Evolutionary conservation across 2,797 vertebrate species (phyloP), one percentile per base, ranked within the genome.

Genomic region (Mionectes olivaceus): DNA sequence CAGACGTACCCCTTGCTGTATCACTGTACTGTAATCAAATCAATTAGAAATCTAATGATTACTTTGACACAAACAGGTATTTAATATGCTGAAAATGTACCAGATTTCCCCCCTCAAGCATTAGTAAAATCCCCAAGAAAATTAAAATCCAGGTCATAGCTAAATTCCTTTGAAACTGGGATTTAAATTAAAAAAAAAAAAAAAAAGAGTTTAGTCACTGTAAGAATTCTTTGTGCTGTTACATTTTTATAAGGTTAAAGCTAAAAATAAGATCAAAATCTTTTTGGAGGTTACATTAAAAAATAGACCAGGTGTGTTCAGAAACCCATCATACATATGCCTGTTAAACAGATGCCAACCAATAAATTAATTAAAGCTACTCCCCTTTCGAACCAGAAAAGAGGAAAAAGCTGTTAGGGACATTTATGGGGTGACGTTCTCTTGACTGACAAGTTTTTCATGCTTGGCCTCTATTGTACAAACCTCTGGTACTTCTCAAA

Each of bases 31-130:
- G 23, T 84, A 92, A 83, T 93, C 86, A 97, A 95, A 90, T 81
- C 41, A 95, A 94, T 80, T 82, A 82, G 77, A 90, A 76, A 89
- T 46, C 63, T 85, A 95, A 93, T 91, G 65, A 79, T 35, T 91
- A 43, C 86, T 88, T 89, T 87, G 91, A 93, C 94, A 79, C 92
- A 96, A 96, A 95, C 90, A 90, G 88, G 76, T 87, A 96, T 97
- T 96, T 96, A 97, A 96, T 96, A 92, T 95, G 83, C 93, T 96
- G 83, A 91, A 97, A 96, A 96, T 92, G 89, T 83, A 96, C 90
- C 88, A 96, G 95, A 90, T 96, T 88, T 90, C 44, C 50, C 71
- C 89, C 80, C 78, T 89, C 77, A 86, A 93, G 94, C 86, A 97
- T 96, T 96, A 96, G 92, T 55, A 93, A 95, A 97, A 94, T 94